phyloP scores from a whole-genome alignment of 2,113 vertebrate genomes.

The Siniperca knerii region DNA sequence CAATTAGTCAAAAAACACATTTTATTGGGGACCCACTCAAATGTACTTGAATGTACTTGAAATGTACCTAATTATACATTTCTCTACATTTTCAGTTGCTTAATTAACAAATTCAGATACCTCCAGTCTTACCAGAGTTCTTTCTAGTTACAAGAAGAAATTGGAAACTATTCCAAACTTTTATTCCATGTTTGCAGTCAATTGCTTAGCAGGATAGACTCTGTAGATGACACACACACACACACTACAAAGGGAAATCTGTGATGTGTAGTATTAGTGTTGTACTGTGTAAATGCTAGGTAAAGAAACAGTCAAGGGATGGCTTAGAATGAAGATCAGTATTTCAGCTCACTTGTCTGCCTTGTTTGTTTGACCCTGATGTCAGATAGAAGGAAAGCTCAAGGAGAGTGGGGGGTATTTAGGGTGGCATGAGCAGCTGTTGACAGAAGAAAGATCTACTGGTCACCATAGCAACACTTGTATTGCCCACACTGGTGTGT shows the following conservation, averaged over 20 bases:
- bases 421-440: conserved; percentile 83
- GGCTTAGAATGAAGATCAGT: conserved; percentile 62
- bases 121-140: background rate
- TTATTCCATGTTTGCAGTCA: background rate
- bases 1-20: too few relatives aligned
- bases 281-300: conserved; percentile 28
- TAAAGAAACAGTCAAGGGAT: conserved; percentile 25
- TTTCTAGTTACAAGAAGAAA: background rate
- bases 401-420: conserved; percentile 73
- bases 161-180: background rate
- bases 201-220: background rate
- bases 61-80: too few relatives aligned
- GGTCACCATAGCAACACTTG: conserved; percentile 81
- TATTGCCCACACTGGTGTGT: conserved; percentile 76
- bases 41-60: too few relatives aligned
- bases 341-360: conserved; percentile 65
- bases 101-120: background rate
- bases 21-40: too few relatives aligned
- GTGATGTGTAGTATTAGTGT: conserved; percentile 21
- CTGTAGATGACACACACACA: background rate
- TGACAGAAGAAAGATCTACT: conserved; percentile 78
- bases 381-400: conserved; percentile 75
- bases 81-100: background rate
- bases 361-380: conserved; percentile 77
- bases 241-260: conserved; percentile 10